These are phyloP conservation scores for Ptychoptera albimana DNA, from an alignment of 2,888 invertebrate species.

Conservation along the genomic window DNA sequence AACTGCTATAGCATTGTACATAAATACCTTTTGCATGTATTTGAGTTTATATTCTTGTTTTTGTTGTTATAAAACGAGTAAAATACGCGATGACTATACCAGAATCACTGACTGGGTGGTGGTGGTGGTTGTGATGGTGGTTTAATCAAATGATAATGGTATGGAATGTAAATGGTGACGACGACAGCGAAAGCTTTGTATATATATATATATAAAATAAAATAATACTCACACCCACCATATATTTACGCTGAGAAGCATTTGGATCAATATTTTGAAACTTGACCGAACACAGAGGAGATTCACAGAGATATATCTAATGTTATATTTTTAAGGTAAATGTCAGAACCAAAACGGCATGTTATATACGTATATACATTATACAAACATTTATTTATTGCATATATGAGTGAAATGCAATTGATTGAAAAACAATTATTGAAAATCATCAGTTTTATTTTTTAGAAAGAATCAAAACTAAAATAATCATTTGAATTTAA, in stretches of 20 bases:
- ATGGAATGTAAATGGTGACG: too few relatives aligned
- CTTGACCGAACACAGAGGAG: constrained; percentile 5
- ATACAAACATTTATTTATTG: not conserved
- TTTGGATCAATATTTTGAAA: constrained; percentile 6
- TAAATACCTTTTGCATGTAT: too few relatives aligned
- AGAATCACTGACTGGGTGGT: too few relatives aligned
- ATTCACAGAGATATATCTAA: constrained; percentile 1
- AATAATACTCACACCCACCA: too few relatives aligned
- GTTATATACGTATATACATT: constrained; percentile 1
- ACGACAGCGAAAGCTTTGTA: not conserved
- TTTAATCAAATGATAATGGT: too few relatives aligned
- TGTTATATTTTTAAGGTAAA: not conserved
- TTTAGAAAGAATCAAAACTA: too few relatives aligned
- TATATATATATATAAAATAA: too few relatives aligned
- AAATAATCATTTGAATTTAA: too few relatives aligned
- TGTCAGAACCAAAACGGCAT: constrained; percentile 4
- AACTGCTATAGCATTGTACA: not conserved
- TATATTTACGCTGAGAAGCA: not conserved
- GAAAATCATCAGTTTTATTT: constrained; percentile 2
- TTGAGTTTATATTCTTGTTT: too few relatives aligned
- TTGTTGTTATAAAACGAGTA: too few relatives aligned
- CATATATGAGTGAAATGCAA: not conserved
- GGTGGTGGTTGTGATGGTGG: too few relatives aligned
- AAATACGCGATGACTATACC: too few relatives aligned
- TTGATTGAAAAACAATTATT: not conserved